Evolutionary conservation across 2,888 invertebrate species (phyloP), one percentile per base, ranked within the genome.

Genomic region (Deilephila porcellus): DNA sequence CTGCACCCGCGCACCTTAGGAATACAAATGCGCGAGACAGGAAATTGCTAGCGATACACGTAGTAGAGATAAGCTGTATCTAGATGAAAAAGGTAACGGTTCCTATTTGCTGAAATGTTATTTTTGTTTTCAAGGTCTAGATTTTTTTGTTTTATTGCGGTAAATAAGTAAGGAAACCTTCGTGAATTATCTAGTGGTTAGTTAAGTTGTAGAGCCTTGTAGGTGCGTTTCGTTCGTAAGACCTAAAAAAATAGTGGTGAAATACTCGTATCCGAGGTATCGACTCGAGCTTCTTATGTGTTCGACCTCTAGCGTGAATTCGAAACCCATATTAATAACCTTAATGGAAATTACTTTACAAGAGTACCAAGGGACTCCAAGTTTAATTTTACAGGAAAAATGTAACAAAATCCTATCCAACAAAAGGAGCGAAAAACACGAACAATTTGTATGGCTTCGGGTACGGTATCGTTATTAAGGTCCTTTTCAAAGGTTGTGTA

Each of bases 21-120:
- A 37, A 64, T 64, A 64, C 37, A 37, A 64, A 64, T 64, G 64
- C 8, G 63, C 4, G 11, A 29, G 32, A 62, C 62, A 37, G 64
- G 45, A 37, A 64, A 64, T 64, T 56, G 56, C n/a, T 56, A 64
- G 37, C 37, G 37, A 37, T 11, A 64, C 11, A 37, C 64, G 64
- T 64, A 37, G 20, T 11, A 64, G 3, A 17, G 32, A 5, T 62
- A 37, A 37, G 45, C 37, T 64, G 29, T 19, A 63, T 45, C 45
- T 45, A 45, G 37, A n/a, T 56, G 56, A 56, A 37, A 37, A 64
- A 45, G 64, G 64, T 45, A 37, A 25, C 14, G 8, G 19, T 37
- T 20, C 11, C 37, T 11, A 19, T 64, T 64, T 37, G 11, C n/a
- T 63, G 56, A 6, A 56, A 56, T 0, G 19, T 56, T 56, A 19